Evolutionary conservation across 2,888 invertebrate genomes (phyloP), one percentile per base, ranked within the genome.

Genomic region (Lamellibrachia columna): DNA sequence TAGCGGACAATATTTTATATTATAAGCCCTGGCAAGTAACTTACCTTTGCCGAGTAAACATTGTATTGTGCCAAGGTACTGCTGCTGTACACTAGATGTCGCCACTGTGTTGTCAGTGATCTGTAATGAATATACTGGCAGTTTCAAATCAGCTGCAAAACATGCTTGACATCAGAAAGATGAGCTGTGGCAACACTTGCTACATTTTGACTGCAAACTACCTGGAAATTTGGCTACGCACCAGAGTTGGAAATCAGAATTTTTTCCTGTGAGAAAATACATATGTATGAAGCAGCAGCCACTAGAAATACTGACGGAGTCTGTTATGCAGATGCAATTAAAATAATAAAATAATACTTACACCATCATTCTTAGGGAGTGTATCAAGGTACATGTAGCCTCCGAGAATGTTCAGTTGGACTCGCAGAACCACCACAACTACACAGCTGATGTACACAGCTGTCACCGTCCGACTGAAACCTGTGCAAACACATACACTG

Each of bases 331-430:
- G 55, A 55, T 9, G 9, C 55, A 3, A 55, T 55, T 40, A 55
- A 55, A 7, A 1, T 55, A 55, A 9, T 55, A 55, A 3, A 55
- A 75, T 15, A 6, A 11, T 75, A 75, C 3, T 75, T 22, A 75
- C 75, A 15, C 75, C 75, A 75, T 75, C 75, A 75, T 22, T 75
- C 75, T 75, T 75, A 22, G 75, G 91, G 15, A 95, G 92, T 1
- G 97, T 97, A 95, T 98, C 96, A 52, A 95, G 94, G 94, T 98
- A 98, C 94, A 98, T 97, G 96, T 98, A 98, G 2, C 99, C 99
- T 90, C 99, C 98, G 93, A 99, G 97, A 52, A 99, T 97, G 96
- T 98, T 99, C 53, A 99, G 97, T 96, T 99, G 99, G 58, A 99
- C 97, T 94, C 98, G 97, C 92, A 99, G 97, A 55, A 98, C 97